Conservation (phyloP, 2,888 invertebrate genomes). For the Noctua fimbriata region DNA sequence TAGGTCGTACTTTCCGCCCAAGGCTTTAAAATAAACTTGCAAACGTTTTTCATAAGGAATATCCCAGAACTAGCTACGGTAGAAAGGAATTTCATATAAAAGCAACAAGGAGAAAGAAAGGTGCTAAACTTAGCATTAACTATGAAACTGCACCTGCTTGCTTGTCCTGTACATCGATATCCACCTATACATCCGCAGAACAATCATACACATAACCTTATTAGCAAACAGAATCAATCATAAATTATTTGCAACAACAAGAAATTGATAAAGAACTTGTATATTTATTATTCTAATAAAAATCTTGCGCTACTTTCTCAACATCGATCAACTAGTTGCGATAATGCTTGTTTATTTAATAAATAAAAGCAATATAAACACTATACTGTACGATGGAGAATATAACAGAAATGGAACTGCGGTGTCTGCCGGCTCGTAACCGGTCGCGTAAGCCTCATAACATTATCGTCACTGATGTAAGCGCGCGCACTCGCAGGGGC, state of each 20-base stretch:
- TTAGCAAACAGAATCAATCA: constrained; percentile 21
- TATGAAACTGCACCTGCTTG: constrained; percentile 31
- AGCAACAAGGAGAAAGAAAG: constrained; percentile 9
- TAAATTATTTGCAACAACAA: not conserved
- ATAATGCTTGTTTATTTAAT: constrained; percentile 21
- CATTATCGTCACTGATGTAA: constrained; percentile 86
- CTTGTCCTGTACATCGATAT: constrained; percentile 4
- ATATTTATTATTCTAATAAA: constrained; percentile 23
- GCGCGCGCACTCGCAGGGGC: constrained; percentile 64
- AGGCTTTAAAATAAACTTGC: not conserved
- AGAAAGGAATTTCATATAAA: constrained; percentile 3
- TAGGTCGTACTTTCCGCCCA: not conserved
- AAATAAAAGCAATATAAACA: constrained; percentile 42
- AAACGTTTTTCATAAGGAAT: not conserved
- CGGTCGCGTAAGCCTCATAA: constrained; percentile 81
- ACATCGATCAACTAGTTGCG: constrained; percentile 3
- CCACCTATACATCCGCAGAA: not conserved
- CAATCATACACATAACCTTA: not conserved
- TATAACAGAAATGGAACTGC: constrained; percentile 69
- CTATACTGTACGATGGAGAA: constrained; percentile 56
- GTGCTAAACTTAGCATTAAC: not conserved
- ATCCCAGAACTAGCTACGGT: not conserved
- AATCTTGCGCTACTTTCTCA: constrained; percentile 20
- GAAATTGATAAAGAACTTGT: not conserved
- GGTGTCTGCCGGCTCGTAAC: constrained; percentile 74